Evolutionary conservation across 1,140 invertebrate species (phyloP), one percentile per base, ranked within the genome.

Genomic region (Apis florea): DNA sequence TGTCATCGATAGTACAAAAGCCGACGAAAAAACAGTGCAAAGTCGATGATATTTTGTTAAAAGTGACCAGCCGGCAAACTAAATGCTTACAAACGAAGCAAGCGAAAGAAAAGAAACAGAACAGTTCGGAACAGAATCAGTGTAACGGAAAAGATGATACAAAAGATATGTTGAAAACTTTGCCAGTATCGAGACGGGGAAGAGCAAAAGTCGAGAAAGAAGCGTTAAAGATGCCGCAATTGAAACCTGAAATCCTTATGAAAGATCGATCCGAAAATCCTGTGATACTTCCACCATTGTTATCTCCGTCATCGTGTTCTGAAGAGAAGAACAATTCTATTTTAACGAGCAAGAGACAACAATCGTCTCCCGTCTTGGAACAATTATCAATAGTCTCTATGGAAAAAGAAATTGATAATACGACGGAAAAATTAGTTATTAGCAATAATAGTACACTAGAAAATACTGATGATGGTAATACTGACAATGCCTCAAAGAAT

Each of bases 41-140:
- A 71, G 79, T 93, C 0, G 93, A 94, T 53, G 93, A 94, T n/a
- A 92, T 94, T 76, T 72, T 94, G 17, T 59, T 91, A 63, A 93
- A 94, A 67, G 92, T 93, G 0, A 93, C 92, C 2, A 93, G 76
- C 49, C 84, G 90, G 12, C 92, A 93, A 63, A 85, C 89, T 1
- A 94, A 93, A 66, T 88, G 88, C 47, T 64, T 90, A 21, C 90
- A 89, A 51, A 81, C 90, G 9, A 91, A 92, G 74, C 87, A 90
- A 59, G 84, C 86, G 8, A 92, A 92, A n/a, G 92, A 93, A 49
- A 91, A 89, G 68, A 92, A 80, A 73, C 31, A 40, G 4, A 40
- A 40, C 5, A 47, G 13, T 12, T 13, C 19, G 74, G 90, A 85
- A 21, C 90, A 72, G 56, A 89, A 19, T 11, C 85, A 87, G 24